phyloP scores from a whole-genome alignment of 2,797 vertebrate species.

The Novumbra hubbsi region DNA sequence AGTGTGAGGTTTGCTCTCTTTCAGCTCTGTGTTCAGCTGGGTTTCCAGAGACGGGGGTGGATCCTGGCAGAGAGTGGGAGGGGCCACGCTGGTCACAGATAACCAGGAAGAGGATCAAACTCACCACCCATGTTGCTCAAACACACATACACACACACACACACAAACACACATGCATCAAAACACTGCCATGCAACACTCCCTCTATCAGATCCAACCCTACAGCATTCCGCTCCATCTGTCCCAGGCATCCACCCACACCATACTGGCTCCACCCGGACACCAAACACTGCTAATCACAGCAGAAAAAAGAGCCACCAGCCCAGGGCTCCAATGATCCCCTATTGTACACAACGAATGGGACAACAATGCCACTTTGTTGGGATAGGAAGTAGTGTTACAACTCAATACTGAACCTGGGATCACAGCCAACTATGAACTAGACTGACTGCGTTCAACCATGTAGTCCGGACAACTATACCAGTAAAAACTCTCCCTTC shows the following conservation, averaged over 20 bases:
- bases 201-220: not conserved
- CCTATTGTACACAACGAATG: constrained; percentile 48
- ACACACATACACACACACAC: constrained; percentile 23
- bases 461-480: not conserved
- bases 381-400: constrained; percentile 50
- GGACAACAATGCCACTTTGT: constrained; percentile 55
- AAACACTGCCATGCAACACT: constrained; percentile 37
- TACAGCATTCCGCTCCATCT: not conserved
- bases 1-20: not conserved
- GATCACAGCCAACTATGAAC: constrained; percentile 49
- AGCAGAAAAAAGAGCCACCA: constrained; percentile 63
- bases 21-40: not conserved
- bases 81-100: not conserved
- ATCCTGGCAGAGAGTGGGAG: not conserved
- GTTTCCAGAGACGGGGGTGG: not conserved
- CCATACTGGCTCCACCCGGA: constrained; percentile 25
- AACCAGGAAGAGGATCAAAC: not conserved
- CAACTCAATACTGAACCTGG: constrained; percentile 52
- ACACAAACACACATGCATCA: not conserved
- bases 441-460: constrained; percentile 31
- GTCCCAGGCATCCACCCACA: not conserved
- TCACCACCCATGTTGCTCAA: not conserved
- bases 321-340: constrained; percentile 61
- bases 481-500: not conserved
- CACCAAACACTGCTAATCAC: constrained; percentile 62